phyloP scores from a whole-genome alignment of 2,888 invertebrate genomes.

The Agrilus cyanescens region DNA sequence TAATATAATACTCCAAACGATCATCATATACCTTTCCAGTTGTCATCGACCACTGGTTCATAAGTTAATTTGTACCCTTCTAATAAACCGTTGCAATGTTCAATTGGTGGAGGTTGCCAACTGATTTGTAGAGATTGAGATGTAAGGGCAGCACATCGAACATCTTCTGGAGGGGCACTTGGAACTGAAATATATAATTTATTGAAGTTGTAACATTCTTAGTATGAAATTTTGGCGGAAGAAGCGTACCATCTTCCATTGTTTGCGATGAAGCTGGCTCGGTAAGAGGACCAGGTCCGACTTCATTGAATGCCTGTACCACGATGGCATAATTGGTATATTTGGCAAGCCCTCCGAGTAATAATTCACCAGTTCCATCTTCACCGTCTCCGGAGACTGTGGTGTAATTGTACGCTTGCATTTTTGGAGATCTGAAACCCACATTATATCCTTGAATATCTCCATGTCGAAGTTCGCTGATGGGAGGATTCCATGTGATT shows the following conservation, averaged over 20 bases:
- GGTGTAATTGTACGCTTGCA: constrained; percentile 53
- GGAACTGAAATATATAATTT: constrained; percentile 45
- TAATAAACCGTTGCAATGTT: constrained; percentile 62
- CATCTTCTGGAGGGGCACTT: constrained; percentile 64
- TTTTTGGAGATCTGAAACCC: constrained; percentile 46
- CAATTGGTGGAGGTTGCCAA: constrained; percentile 66
- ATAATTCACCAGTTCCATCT: constrained; percentile 51
- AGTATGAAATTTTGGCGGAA: no score
- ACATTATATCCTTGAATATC: constrained; percentile 60
- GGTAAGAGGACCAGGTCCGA: constrained; percentile 59
- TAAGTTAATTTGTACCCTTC: constrained; percentile 64
- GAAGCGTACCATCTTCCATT: constrained; percentile 53
- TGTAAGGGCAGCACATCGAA: constrained; percentile 60
- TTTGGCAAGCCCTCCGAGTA: constrained; percentile 50
- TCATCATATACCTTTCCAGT: constrained; percentile 31
- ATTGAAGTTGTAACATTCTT: not conserved
- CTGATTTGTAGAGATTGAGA: constrained; percentile 67
- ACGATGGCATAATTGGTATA: constrained; percentile 57
- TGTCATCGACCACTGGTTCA: constrained; percentile 51
- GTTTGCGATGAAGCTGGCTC: constrained; percentile 57
- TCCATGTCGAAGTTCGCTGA: constrained; percentile 57
- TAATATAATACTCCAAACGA: not conserved
- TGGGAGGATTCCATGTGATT: constrained; percentile 63
- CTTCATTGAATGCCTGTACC: constrained; percentile 63
- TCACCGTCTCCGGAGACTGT: constrained; percentile 58